phyloP scores from a whole-genome alignment of 2,888 invertebrate species.

The Leptarthrus brevirostris region DNA sequence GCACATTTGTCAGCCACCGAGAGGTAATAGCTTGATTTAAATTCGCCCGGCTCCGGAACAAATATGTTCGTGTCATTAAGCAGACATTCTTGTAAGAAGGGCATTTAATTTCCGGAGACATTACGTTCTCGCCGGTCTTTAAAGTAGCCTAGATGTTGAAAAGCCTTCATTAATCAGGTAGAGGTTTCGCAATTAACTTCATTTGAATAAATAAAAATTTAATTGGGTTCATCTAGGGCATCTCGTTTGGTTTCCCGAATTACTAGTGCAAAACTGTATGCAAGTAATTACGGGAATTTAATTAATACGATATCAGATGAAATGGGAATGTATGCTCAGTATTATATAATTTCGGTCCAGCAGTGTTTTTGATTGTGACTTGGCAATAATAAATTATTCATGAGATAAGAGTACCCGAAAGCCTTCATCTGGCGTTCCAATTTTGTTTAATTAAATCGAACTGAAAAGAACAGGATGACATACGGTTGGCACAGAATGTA shows the following conservation, averaged over 20 bases:
- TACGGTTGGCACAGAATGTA: too few species aligned
- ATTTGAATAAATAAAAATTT: conserved; percentile 29
- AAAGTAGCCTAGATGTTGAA: not conserved
- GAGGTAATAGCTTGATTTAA: conserved; percentile 24
- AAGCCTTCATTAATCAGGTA: conserved; percentile 28
- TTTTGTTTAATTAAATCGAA: too few species aligned
- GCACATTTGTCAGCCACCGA: conserved; percentile 27
- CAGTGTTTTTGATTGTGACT: not conserved
- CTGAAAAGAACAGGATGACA: too few species aligned
- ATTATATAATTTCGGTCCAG: not conserved
- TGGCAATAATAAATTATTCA: not conserved
- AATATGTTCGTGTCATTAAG: conserved; percentile 15
- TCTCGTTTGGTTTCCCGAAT: not conserved
- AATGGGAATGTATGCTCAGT: not conserved
- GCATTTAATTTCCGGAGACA: conserved; percentile 4
- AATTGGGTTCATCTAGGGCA: not conserved
- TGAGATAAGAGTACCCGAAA: not conserved
- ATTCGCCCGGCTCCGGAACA: not conserved
- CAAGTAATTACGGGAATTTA: not conserved
- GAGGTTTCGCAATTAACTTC: conserved; percentile 27
- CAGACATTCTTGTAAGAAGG: not conserved
- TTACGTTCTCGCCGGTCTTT: not conserved
- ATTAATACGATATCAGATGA: not conserved
- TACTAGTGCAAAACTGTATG: not conserved
- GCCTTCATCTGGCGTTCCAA: not conserved